Evolutionary conservation across 2,888 invertebrate species (phyloP), one percentile per base, ranked within the genome.

Genomic region (Dynastes grantii): DNA sequence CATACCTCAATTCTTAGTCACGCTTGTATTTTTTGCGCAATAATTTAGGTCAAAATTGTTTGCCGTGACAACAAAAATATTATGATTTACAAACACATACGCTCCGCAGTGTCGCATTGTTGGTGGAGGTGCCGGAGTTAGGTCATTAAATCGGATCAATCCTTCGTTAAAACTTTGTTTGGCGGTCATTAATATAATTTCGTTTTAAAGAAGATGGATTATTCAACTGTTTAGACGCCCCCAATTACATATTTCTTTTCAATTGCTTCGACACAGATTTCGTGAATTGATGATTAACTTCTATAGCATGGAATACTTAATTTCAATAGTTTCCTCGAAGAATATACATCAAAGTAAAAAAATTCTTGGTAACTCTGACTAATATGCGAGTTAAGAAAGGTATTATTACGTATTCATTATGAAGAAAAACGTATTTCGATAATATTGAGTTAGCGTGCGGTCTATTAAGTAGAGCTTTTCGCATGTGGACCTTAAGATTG

Each of bases 11-110:
- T 68, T 61, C 61, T 58, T 73, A 73, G 61, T 73, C 58, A 73
- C 27, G 37, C 51, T 13, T 40, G 58, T 22, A 73, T 73, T 61
- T 61, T 61, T 61, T 45, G 40, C 58, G 32, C 61, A 22, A 37
- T 45, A 73, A 61, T 73, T 73, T 40, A 73, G 58, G 58, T 58
- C 45, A 58, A 58, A 58, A 61, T 73, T 73, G 58, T 45, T 73
- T 73, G 40, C 58, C 13, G 61, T 11, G 61, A 58, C 58, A 73
- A 73, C 58, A 73, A 73, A 73, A 58, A 40, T 73, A 49, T 68
- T 68, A 70, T 29, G 16, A 65, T 37, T 37, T 32, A 65, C 55
- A 55, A 55, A 22, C 8, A n/a, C 55, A 8, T 45, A 45, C 45
- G 11, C 8, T 8, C 45, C 45, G 22, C 5, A 58, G 55, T 27